A percentile compares a stretch with the other conserved stretches of the same genome.
Conservation (phyloP, 1,140 invertebrate species). For the Pentalonia nigronervosa region DNA sequence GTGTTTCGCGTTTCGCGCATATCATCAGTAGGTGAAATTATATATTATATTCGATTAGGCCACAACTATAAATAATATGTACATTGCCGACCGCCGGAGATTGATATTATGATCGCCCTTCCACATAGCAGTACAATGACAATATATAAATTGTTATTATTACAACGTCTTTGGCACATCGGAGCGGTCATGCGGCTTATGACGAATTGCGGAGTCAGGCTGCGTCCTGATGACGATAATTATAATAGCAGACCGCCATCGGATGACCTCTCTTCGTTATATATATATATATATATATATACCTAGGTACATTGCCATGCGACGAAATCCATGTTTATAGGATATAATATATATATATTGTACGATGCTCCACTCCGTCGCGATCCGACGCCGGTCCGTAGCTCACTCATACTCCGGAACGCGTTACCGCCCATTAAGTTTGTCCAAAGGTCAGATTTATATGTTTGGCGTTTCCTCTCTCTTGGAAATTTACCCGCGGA, state of each 20-base stretch:
- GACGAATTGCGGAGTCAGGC: background rate
- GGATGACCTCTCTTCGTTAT: background rate
- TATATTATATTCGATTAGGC: background rate
- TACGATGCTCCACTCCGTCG: background rate
- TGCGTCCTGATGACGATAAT: background rate
- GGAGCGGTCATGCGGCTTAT: background rate
- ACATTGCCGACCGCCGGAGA: background rate
- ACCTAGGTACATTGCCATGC: background rate
- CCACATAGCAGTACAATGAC: background rate
- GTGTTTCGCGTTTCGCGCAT: background rate
- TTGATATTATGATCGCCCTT: background rate
- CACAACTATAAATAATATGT: background rate
- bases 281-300: too few species aligned
- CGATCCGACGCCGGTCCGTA: background rate
- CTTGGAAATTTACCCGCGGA: constrained; percentile 19
- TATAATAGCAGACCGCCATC: background rate
- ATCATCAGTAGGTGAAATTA: background rate
- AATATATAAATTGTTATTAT: background rate
- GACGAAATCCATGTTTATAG: background rate
- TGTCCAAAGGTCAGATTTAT: constrained; percentile 46
- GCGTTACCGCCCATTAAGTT: constrained; percentile 41
- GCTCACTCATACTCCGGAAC: background rate
- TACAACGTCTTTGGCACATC: too few species aligned
- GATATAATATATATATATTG: background rate
- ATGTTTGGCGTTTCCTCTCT: constrained; percentile 4